Evolutionary conservation across 2,888 invertebrate species (phyloP), one percentile per base, ranked within the genome.

Genomic region (Temnothorax rugatulus): DNA sequence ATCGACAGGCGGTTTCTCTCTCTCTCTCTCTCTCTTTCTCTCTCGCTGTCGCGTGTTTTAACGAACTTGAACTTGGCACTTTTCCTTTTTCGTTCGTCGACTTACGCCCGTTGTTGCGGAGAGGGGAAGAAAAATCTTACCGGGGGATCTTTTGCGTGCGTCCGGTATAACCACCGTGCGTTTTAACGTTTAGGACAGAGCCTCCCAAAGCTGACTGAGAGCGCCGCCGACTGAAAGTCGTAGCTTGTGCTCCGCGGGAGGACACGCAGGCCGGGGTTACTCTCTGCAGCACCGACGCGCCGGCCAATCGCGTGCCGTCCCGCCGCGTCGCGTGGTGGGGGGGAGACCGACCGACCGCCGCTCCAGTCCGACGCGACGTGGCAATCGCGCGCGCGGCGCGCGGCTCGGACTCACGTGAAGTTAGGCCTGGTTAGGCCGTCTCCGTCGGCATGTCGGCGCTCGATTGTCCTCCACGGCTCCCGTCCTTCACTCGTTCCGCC

Each of bases 181-280:
- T 38, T 25, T 25, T 68, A 84, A 89, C 87, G 90, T 90, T 85
- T 87, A 88, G 88, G 92, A 92, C 90, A 90, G 90, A 90, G 89
- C 91, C 91, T 91, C 93, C 93, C 93, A 92, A 91, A 92, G 91
- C 92, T 91, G 90, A 93, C 93, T 93, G 91, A 92, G 86, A 90
- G 87, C 89, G 82, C 73, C 13, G 57, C 9, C 5, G 59, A 61
- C 5, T 29, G 44, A 74, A 44, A 47, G 47, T 44, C 18, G 66
- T n/a, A 41, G 64, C 52, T 11, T 34, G 63, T 61, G 38, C 63
- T 59, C 59, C 50, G 25, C 47, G 38, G n/a, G 25, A 52, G 64
- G 38, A 41, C 76, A 41, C 15, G 64, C 41, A 64, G 63, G 25
- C 64, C 11, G 50, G 21, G 63, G 21, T 4, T 18, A 15, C 63